These are phyloP conservation scores for Todiramphus chloris DNA, from an alignment of 2,113 vertebrate species.

Conservation along the genomic window DNA sequence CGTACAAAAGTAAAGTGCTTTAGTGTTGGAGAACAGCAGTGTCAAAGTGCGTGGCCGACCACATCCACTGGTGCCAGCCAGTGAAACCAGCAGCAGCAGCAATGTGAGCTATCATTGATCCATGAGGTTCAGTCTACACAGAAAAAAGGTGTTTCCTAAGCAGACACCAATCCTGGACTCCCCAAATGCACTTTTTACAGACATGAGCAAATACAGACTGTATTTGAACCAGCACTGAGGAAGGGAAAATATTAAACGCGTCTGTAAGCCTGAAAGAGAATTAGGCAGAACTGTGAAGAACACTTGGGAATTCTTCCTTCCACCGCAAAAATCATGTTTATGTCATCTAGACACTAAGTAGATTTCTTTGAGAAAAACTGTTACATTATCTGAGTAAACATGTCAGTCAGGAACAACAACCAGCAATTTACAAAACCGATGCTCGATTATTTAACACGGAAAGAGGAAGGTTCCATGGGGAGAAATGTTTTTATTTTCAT, in stretches of 20 bases:
- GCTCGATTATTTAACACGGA: slow-evolving; percentile 71
- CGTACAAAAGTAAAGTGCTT: not conserved
- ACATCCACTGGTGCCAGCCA: not conserved
- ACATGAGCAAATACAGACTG: not conserved
- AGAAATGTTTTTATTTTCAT: slow-evolving; percentile 72
- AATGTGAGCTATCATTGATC: not conserved
- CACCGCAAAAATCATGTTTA: slow-evolving; percentile 52
- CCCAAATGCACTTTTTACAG: not conserved
- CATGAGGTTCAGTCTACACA: not conserved
- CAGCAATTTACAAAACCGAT: slow-evolving; percentile 77
- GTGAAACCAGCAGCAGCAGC: not conserved
- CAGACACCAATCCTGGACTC: not conserved
- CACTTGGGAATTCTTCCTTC: slow-evolving; percentile 65
- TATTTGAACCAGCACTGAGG: not conserved
- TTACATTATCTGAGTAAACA: slow-evolving; percentile 80
- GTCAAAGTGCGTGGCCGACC: not conserved
- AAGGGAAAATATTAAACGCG: slow-evolving; percentile 35
- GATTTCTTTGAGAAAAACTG: slow-evolving; percentile 78
- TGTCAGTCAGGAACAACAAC: slow-evolving; percentile 78
- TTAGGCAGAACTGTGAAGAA: slow-evolving; percentile 50
- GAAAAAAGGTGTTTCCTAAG: not conserved
- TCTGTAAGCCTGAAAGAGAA: slow-evolving; percentile 34
- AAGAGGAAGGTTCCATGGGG: slow-evolving; percentile 58
- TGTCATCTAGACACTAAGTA: slow-evolving; percentile 77
- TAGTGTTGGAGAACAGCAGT: not conserved